Base-by-base conservation (phyloP, 2,113 vertebrate genomes). In the Sander lucioperca region DNA sequence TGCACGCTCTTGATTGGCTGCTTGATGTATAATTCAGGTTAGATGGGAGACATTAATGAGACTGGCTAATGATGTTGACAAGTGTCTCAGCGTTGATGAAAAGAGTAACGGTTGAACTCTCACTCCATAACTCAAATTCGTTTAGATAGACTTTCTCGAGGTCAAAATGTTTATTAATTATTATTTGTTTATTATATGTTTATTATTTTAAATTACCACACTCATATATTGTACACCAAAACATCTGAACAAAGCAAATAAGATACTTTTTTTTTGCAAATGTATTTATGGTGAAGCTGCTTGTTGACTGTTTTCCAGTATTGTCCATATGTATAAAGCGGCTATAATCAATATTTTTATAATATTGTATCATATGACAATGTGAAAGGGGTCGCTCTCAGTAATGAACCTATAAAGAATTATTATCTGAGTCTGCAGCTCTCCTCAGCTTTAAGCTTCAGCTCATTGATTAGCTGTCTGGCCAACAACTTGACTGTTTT, bases 21-120 rank as follows among this genome's bases (percentile, higher is more conserved):
- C 88, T 93, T 93, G 92, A 93, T 94, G 89, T 93, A 93, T 92
- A 89, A 94, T 94, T 94, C 89, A 93, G 90, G 84, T 90, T 90
- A 65, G 87, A 89, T 61, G 78, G 71, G 72, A 86, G 83, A 85
- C 83, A 85, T 84, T 92, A 90, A 93, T 91, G 86, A 92, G 92
- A 89, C 73, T 84, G 83, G 73, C 85, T 93, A 92, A 93, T 93
- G 87, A 91, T 91, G 91, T 90, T 93, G 87, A 92, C 88, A 85
- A 83, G 87, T 73, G 80, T 86, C 78, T 72, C 75, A 54, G 77
- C n/a, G 15, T 77, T 61, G 61, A 84, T 73, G 77, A 67, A 80
- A 80, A 59, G 43, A 70, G 79, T 11, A 19, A 61, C 13, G 80
- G 73, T 39, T 75, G 57, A 61, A 23, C 77, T 65, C 62, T 72